phyloP scores from a whole-genome alignment of 1,140 invertebrate genomes.

The Pseudobourletiella spinata region DNA sequence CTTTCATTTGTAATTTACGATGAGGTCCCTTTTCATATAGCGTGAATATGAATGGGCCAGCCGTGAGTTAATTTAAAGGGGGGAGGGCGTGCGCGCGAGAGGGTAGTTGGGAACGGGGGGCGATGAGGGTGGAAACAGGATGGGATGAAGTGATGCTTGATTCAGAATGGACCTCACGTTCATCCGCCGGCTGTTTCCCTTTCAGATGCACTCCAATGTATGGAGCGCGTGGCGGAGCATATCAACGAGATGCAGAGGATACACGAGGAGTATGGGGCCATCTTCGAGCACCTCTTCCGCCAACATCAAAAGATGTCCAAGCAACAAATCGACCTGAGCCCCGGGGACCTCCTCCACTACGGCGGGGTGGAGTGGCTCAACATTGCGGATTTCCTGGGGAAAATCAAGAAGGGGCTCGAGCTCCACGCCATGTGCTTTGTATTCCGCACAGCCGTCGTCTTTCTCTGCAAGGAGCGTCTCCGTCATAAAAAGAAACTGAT shows the following conservation, averaged over 20 bases:
- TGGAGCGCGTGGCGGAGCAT: conserved; percentile 99
- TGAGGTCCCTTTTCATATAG: no score
- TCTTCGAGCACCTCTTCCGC: conserved; percentile 90
- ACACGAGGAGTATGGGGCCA: conserved; percentile 96
- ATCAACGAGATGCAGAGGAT: conserved; percentile 75
- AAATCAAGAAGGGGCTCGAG: conserved; percentile 94
- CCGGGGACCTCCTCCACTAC: conserved; percentile 88
- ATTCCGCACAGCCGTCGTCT: conserved; percentile 94
- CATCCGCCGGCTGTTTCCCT: background rate
- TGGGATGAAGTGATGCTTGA: no score
- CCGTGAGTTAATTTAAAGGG: no score
- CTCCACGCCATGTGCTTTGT: conserved; percentile 97
- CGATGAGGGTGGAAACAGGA: background rate
- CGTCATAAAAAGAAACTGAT: conserved; percentile 93
- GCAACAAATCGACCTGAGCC: conserved; percentile 86
- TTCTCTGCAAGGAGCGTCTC: conserved; percentile 90
- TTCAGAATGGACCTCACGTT: no score
- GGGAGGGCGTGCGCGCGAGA: no score
- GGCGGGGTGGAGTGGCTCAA: conserved; percentile 97
- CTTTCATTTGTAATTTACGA: background rate
- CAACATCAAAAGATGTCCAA: conserved; percentile 92
- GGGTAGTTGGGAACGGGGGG: no score
- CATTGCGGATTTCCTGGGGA: conserved; percentile 87
- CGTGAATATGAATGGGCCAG: no score
- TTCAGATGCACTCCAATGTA: conserved; percentile 79